These are phyloP conservation scores for Mobula birostris DNA, from an alignment of 2,113 vertebrate species.

Conservation along the genomic window DNA sequence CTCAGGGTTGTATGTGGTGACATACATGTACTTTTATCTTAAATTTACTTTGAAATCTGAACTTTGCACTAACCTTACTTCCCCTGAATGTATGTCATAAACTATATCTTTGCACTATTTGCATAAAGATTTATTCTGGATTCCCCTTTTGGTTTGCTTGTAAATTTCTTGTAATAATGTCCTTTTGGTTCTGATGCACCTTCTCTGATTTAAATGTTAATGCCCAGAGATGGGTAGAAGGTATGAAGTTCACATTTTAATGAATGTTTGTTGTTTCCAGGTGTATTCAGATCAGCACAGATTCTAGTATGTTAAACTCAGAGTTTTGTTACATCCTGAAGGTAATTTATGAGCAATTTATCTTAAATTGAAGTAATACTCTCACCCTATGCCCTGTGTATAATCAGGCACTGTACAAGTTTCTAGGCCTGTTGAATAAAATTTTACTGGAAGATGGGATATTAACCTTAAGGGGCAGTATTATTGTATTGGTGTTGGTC, in stretches of 20 bases:
- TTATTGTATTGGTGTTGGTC: neutral
- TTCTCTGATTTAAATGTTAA: neutral
- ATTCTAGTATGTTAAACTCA: constrained; percentile 84
- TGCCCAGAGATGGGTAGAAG: neutral
- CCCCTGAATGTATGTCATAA: too few relatives aligned
- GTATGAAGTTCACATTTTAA: neutral
- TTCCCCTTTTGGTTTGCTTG: too few relatives aligned
- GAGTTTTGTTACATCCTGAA: constrained; percentile 98
- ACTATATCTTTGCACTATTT: too few relatives aligned
- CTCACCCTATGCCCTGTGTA: too few relatives aligned
- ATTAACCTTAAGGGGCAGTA: neutral
- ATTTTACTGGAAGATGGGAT: neutral
- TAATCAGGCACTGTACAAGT: too few relatives aligned
- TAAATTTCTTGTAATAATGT: too few relatives aligned
- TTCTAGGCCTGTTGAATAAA: neutral
- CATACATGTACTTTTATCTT: too few relatives aligned
- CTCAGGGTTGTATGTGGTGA: too few relatives aligned
- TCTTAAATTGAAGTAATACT: neutral
- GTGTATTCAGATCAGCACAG: constrained; percentile 90
- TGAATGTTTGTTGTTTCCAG: constrained; percentile 50
- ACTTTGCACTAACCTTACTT: too few relatives aligned
- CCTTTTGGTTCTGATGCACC: neutral
- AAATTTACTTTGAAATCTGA: neutral
- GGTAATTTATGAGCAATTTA: constrained; percentile 52
- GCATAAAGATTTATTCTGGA: too few relatives aligned